Evolutionary conservation across 2,797 vertebrate genomes (phyloP).

Genomic region (Smutsia gigantea): DNA sequence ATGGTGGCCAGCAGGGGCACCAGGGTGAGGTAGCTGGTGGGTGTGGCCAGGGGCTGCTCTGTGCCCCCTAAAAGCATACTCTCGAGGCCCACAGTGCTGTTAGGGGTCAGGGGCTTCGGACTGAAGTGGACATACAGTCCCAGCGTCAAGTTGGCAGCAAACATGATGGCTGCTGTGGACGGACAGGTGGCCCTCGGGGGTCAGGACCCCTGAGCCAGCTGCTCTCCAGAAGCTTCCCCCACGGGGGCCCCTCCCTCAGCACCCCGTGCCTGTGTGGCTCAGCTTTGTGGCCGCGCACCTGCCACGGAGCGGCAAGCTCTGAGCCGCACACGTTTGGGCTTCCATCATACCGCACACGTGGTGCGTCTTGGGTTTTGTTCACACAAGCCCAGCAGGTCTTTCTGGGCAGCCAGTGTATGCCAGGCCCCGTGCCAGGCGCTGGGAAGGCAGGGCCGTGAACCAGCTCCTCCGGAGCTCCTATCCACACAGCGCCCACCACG

Average conservation of each 20-base stretch:
- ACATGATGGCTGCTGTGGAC: conserved; percentile 90
- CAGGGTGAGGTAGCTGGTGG: conserved; percentile 81
- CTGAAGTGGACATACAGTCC: conserved; percentile 87
- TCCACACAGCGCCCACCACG: accelerated
- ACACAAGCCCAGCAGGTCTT: accelerated
- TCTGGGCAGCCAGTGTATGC: neutral
- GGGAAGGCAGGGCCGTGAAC: neutral
- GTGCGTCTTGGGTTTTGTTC: neutral
- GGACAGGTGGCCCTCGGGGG: neutral
- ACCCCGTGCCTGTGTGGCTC: accelerated
- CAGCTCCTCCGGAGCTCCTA: neutral
- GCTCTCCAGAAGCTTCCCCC: too few species aligned
- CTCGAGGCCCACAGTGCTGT: conserved; percentile 56
- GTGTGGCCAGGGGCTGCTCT: neutral
- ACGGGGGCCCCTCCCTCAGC: neutral
- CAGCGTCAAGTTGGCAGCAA: conserved; percentile 90
- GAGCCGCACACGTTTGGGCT: accelerated
- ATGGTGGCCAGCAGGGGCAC: conserved; percentile 93
- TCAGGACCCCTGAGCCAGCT: neutral
- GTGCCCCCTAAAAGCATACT: conserved; percentile 12
- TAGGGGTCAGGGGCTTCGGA: conserved; percentile 49
- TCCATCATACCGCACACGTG: accelerated
- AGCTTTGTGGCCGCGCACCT: accelerated
- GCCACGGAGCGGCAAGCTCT: accelerated
- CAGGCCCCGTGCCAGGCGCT: neutral